These are phyloP conservation scores for Thaumetopoea pityocampa DNA, from an alignment of 1,140 invertebrate species.

Conservation along the genomic window DNA sequence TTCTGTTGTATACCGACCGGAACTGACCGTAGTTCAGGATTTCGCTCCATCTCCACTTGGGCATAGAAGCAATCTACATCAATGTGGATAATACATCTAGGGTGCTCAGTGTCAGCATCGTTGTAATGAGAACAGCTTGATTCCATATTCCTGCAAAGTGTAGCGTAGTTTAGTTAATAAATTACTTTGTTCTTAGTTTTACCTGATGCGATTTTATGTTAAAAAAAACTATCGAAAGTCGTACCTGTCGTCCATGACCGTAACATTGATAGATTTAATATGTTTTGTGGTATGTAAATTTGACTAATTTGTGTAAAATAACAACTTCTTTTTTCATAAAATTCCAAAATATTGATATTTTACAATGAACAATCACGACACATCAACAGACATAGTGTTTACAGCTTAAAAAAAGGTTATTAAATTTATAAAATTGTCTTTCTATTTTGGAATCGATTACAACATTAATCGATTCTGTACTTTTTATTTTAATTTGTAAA, in stretches of 20 bases:
- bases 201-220: constrained; percentile 50
- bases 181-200: constrained; percentile 65
- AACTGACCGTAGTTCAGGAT: constrained; percentile 79
- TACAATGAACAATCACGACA: constrained; percentile 70
- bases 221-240: constrained; percentile 35
- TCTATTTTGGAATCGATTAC: no score
- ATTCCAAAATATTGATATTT: constrained; percentile 71
- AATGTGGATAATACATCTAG: constrained; percentile 83
- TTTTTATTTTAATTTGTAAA: no score
- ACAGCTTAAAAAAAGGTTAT: constrained; percentile 28
- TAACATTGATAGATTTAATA: constrained; percentile 49
- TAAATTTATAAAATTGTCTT: no score
- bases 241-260: constrained; percentile 60
- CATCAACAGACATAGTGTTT: constrained; percentile 67
- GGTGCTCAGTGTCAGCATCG: constrained; percentile 68
- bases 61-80: constrained; percentile 90
- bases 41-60: constrained; percentile 86
- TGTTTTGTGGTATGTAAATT: constrained; percentile 46
- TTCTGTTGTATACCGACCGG: constrained; percentile 89
- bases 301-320: constrained; percentile 41
- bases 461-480: no score
- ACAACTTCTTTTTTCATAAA: constrained; percentile 66
- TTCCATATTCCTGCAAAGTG: constrained; percentile 68
- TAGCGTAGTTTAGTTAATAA: constrained; percentile 54
- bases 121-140: constrained; percentile 55